phyloP scores from a whole-genome alignment of 2,888 invertebrate genomes.

The Meiosimyza platycephala region DNA sequence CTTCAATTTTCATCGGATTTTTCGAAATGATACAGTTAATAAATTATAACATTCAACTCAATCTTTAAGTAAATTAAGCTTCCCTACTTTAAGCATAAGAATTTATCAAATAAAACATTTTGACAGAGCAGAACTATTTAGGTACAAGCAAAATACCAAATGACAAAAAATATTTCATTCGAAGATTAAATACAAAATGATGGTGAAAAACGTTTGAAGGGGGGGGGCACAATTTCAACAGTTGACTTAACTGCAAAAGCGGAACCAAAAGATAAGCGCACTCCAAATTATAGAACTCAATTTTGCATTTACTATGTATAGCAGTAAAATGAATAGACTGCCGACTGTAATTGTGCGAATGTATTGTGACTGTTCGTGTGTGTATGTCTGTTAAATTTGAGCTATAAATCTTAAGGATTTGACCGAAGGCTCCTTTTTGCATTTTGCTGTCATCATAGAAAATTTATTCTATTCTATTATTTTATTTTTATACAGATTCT shows the following conservation, averaged over 20 bases:
- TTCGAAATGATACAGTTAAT: no score
- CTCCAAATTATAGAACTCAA: conserved; percentile 3
- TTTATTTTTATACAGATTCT: conserved; percentile 31
- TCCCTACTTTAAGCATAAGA: no score
- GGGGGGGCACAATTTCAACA: conserved; percentile 17
- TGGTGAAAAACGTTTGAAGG: neutral
- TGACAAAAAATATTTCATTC: conserved; percentile 18
- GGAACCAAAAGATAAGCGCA: conserved; percentile 9
- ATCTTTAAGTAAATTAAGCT: no score
- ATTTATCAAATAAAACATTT: no score
- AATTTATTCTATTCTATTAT: conserved; percentile 20
- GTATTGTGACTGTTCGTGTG: neutral
- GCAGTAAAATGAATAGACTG: no score
- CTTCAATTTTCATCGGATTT: no score
- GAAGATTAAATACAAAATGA: conserved; percentile 18
- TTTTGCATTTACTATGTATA: neutral
- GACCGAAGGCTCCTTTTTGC: conserved; percentile 21
- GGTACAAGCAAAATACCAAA: no score
- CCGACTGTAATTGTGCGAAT: no score
- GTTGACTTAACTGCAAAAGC: conserved; percentile 15
- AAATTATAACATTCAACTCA: no score
- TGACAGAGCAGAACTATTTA: neutral
- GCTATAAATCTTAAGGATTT: conserved; percentile 34
- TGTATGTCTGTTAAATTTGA: conserved; percentile 5
- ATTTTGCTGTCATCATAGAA: conserved; percentile 11